These are phyloP conservation scores for Etheostoma cragini DNA, from an alignment of 2,113 vertebrate species.

Conservation along the genomic window DNA sequence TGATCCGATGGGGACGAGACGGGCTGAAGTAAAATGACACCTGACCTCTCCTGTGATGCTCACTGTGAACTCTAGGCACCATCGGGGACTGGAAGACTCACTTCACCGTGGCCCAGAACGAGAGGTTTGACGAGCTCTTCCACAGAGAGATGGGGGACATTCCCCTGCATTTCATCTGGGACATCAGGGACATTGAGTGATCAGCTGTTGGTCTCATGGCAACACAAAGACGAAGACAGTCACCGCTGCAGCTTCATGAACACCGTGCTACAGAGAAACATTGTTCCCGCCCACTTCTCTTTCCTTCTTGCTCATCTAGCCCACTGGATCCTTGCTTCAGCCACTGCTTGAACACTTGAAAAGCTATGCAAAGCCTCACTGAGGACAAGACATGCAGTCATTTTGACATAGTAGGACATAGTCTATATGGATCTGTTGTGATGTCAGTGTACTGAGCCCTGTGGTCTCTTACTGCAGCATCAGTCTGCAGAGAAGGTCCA, in stretches of 20 bases:
- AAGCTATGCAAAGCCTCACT: not conserved
- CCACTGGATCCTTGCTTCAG: not conserved
- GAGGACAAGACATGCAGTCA: not conserved
- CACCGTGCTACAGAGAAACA: not conserved
- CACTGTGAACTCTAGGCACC: conserved; percentile 50
- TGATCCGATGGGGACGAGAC: no score
- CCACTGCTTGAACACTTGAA: not conserved
- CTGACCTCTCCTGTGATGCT: not conserved
- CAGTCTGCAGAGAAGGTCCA: not conserved
- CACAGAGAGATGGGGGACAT: conserved; percentile 67
- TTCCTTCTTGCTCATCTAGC: not conserved
- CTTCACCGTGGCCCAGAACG: conserved; percentile 73
- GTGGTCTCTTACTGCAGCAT: not conserved
- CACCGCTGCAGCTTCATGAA: not conserved
- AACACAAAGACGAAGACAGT: not conserved
- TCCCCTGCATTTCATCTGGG: conserved; percentile 71
- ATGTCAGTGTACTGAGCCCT: not conserved
- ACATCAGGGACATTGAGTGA: conserved; percentile 51
- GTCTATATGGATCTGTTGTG: not conserved
- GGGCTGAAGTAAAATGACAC: not conserved
- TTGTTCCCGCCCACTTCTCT: not conserved
- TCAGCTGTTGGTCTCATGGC: not conserved
- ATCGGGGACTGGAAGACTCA: conserved; percentile 81
- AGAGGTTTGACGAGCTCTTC: conserved; percentile 71
- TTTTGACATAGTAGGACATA: not conserved